Base-by-base conservation (phyloP, 92 coral and sea anemone species). In the Umimayanthus chanpuru region DNA sequence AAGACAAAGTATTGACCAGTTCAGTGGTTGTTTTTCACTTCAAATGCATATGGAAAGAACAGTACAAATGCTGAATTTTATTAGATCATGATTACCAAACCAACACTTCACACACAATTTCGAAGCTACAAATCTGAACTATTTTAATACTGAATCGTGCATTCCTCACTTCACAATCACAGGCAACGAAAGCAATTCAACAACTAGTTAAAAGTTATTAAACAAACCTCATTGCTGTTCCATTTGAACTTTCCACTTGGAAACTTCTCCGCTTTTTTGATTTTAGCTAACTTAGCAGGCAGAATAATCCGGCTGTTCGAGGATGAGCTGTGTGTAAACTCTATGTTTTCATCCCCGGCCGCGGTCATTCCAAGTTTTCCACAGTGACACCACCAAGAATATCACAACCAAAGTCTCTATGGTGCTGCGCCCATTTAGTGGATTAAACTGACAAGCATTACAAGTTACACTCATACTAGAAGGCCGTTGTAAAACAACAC, bases 331-430 rank as follows among this genome's bases (percentile, higher is more conserved):
- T 82, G 40, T 56, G 70, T 77, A 38, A 86, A 82, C 74, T 80
- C 88, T 56, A 83, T 73, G 66, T 78, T 73, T 36, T 92, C 94
- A 92, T 88, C 92, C 50, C 82, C 89, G 79, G 88, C 89, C 66
- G 93, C 94, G 91, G 96, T 93, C 98, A 95, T 95, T 85, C 96
- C 98, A 93, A 74, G 84, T 92, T 93, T 89, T 92, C 94, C 96
- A 94, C 81, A 94, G 89, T 77, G 87, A 68, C 73, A 81, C 64
- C 88, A 85, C 92, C 90, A 91, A 76, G 75, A 85, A 88, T 68
- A 83, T 83, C 87, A 68, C 7, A 70, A 83, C 40, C 56, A 50
- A 70, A 43, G 78, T 67, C 40, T 41, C 28, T 41, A 83, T 68
- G 78, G 87, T 83, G 79, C 26, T 68, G 78, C 74, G 43, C 44